phyloP scores from a whole-genome alignment of 2,888 invertebrate species.

The Seira sanloemensis region DNA sequence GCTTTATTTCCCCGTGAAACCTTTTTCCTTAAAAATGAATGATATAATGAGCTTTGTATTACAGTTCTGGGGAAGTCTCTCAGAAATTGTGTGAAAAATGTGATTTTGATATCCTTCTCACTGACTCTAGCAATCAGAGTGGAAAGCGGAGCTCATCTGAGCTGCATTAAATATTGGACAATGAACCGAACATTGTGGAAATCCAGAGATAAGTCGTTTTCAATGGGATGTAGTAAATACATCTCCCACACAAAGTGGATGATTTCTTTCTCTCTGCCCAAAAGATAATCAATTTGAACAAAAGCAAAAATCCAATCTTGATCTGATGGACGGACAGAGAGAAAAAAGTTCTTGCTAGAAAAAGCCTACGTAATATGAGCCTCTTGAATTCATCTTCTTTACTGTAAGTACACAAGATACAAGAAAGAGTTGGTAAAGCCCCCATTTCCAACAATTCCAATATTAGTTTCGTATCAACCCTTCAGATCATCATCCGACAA shows the following conservation, averaged over 20 bases:
- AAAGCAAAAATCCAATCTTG: slow-evolving; percentile 49
- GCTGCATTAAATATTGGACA: background rate
- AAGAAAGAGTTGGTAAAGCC: too few species aligned
- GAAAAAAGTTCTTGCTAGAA: slow-evolving; percentile 29
- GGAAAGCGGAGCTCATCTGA: background rate
- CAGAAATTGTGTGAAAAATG: slow-evolving; percentile 51
- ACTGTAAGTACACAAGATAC: too few species aligned
- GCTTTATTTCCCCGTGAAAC: slow-evolving; percentile 4
- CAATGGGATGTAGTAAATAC: too few species aligned
- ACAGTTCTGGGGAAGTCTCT: slow-evolving; percentile 23
- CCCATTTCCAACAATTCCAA: slow-evolving; percentile 9
- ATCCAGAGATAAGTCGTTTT: too few species aligned
- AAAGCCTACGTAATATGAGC: background rate
- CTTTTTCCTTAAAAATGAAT: slow-evolving; percentile 56
- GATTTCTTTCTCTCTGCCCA: too few species aligned
- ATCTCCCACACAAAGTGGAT: too few species aligned
- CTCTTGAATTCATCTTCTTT: too few species aligned
- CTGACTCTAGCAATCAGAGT: slow-evolving; percentile 4
- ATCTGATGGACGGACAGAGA: too few species aligned
- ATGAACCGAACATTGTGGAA: background rate
- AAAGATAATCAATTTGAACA: slow-evolving; percentile 54
- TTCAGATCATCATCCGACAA: slow-evolving; percentile 28
- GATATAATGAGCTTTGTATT: slow-evolving; percentile 29
- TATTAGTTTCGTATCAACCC: too few species aligned
- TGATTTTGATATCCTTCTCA: slow-evolving; percentile 53